phyloP scores from a whole-genome alignment of 1,140 invertebrate species.

The Cydia strobilella region DNA sequence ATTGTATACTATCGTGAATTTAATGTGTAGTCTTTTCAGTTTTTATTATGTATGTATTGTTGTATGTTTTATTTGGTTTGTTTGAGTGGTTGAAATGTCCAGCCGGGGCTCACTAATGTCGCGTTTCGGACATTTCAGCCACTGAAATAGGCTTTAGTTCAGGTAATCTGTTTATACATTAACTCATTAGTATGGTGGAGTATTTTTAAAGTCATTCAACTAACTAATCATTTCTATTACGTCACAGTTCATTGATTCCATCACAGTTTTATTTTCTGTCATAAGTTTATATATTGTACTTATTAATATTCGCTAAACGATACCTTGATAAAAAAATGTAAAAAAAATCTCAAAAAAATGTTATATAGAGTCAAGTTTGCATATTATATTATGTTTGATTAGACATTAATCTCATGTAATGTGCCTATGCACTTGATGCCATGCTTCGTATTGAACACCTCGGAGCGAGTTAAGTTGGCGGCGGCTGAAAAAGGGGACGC shows the following conservation, averaged over 20 bases:
- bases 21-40: conserved; percentile 67
- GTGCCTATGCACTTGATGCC: conserved; percentile 73
- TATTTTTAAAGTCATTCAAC: conserved; percentile 71
- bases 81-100: conserved; percentile 46
- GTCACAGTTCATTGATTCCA: conserved; percentile 60
- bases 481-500: conserved; percentile 32
- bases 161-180: conserved; percentile 45
- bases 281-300: conserved; percentile 78
- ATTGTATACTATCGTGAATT: conserved; percentile 70
- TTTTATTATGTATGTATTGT: conserved; percentile 57
- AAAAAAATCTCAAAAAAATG: conserved; percentile 69
- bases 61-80: conserved; percentile 50
- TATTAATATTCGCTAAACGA: conserved; percentile 78
- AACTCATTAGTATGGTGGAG: conserved; percentile 59
- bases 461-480: conserved; percentile 38
- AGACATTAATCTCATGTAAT: conserved; percentile 76
- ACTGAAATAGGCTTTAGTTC: conserved; percentile 38
- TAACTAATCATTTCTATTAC: conserved; percentile 61
- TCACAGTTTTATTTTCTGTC: conserved; percentile 62
- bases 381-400: conserved; percentile 79
- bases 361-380: conserved; percentile 65
- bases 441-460: conserved; percentile 61
- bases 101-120: background rate
- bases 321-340: conserved; percentile 66
- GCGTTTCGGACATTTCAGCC: conserved; percentile 46